Conservation (phyloP, 2,113 vertebrate species). For the Megaceryle maxima region DNA sequence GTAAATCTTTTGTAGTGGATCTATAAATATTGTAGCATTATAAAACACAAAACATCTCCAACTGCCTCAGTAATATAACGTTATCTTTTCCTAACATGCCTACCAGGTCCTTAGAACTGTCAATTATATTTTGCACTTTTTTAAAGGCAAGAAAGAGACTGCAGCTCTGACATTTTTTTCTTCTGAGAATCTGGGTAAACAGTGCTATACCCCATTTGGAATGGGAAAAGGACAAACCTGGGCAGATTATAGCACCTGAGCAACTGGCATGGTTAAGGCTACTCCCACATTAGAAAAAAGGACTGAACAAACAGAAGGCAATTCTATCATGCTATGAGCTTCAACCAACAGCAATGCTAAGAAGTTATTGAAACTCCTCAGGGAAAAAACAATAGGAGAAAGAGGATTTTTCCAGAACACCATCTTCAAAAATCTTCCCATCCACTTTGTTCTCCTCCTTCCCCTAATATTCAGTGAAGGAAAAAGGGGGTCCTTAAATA, state of each 20-base stretch:
- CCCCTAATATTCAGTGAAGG: not conserved
- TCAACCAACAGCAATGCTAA: not conserved
- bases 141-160: not conserved
- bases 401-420: not conserved
- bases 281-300: not conserved
- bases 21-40: not conserved
- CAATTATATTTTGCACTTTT: not conserved
- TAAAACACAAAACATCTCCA: not conserved
- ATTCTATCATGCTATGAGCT: not conserved
- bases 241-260: not conserved
- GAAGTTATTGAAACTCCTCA: not conserved
- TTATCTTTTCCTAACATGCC: not conserved
- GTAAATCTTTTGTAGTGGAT: not conserved
- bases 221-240: not conserved
- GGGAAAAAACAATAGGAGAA: not conserved
- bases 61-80: not conserved
- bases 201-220: not conserved
- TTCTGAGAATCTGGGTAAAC: not conserved
- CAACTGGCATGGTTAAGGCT: not conserved
- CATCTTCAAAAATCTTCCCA: not conserved
- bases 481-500: not conserved
- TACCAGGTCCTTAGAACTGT: not conserved
- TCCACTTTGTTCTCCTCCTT: not conserved
- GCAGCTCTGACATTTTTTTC: not conserved
- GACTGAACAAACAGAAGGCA: not conserved